phyloP scores from a whole-genome alignment of 1,140 invertebrate genomes.

The Cydia amplana region DNA sequence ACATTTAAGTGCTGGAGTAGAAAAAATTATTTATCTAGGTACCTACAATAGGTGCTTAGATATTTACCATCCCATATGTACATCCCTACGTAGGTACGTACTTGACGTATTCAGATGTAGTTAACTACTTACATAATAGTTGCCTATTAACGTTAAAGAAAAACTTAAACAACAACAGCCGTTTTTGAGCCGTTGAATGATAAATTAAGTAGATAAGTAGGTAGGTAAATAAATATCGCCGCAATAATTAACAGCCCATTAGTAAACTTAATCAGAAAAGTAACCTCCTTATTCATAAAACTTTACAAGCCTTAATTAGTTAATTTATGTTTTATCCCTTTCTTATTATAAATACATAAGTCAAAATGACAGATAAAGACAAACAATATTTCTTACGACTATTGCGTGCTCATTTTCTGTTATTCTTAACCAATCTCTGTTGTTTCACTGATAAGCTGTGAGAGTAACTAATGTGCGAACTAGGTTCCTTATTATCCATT shows the following conservation, averaged over 20 bases:
- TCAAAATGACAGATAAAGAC: no score
- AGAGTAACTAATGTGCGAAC: conserved; percentile 2
- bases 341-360: no score
- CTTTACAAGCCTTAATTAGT: no score
- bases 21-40: not conserved
- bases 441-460: not conserved
- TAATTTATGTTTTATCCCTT: no score
- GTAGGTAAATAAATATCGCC: not conserved
- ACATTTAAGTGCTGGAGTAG: no score
- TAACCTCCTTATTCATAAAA: no score
- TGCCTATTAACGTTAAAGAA: not conserved
- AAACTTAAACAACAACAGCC: not conserved
- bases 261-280: no score
- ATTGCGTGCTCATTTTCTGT: conserved; percentile 1
- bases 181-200: no score
- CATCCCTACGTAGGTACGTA: no score
- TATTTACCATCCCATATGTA: no score
- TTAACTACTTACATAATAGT: no score
- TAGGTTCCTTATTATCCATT: not conserved
- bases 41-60: not conserved
- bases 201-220: not conserved
- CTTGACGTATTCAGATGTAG: no score
- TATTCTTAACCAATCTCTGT: not conserved
- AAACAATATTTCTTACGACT: not conserved
- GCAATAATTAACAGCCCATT: not conserved